These are phyloP conservation scores for Otocyon megalotis DNA, from an alignment of 2,113 vertebrate species.

Conservation along the genomic window DNA sequence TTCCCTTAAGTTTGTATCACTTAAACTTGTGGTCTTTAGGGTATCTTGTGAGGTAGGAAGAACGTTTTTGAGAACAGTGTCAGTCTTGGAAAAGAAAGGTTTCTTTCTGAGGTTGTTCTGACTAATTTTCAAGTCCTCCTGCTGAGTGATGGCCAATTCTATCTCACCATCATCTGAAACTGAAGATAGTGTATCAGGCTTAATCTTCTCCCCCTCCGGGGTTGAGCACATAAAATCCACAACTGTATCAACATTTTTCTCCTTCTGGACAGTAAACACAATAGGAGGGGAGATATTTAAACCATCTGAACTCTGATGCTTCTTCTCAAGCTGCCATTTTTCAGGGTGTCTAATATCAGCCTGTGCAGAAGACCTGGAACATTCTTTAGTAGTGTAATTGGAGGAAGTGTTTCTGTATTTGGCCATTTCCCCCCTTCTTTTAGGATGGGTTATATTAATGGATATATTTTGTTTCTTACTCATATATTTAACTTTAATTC, in stretches of 20 bases:
- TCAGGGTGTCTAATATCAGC: conserved; percentile 70
- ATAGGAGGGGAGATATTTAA: conserved; percentile 84
- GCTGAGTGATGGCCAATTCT: conserved; percentile 70
- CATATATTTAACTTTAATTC: conserved; percentile 79
- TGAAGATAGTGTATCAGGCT: conserved; percentile 56
- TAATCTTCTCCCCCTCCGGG: conserved; percentile 58
- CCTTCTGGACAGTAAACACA: conserved; percentile 85
- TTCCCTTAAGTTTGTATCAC: conserved; percentile 82
- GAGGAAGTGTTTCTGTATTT: conserved; percentile 39
- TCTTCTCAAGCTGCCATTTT: conserved; percentile 65
- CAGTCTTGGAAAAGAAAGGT: conserved; percentile 69
- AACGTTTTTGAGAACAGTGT: conserved; percentile 68
- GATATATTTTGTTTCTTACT: conserved; percentile 78
- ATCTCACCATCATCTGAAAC: not conserved
- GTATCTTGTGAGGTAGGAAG: conserved; percentile 52
- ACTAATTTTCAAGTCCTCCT: conserved; percentile 52
- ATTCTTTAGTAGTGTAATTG: conserved; percentile 72
- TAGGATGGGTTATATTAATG: conserved; percentile 81
- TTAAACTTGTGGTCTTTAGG: conserved; percentile 69
- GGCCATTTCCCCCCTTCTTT: conserved; percentile 55
- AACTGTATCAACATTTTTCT: conserved; percentile 78
- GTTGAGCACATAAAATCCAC: conserved; percentile 78
- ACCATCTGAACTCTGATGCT: conserved; percentile 67
- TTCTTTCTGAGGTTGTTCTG: conserved; percentile 50
- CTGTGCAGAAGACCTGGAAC: conserved; percentile 64